Evolutionary conservation across 2,888 invertebrate genomes (phyloP).

Genomic region (Heteromyza rotundicornis): DNA sequence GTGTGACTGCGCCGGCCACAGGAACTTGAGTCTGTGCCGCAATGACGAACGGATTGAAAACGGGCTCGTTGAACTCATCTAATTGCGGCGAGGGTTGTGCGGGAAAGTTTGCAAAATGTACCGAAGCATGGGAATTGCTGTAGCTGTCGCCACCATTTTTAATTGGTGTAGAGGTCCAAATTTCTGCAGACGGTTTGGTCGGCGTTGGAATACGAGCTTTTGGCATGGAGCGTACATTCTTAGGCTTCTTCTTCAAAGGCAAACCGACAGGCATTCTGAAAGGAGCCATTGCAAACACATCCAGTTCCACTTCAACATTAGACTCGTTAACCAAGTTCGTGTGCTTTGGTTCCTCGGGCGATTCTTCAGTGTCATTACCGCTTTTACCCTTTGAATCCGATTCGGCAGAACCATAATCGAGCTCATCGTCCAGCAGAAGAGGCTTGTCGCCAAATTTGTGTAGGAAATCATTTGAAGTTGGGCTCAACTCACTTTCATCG

Average conservation of each 20-base stretch:
- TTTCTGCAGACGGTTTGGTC: constrained; percentile 41
- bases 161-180: constrained; percentile 61
- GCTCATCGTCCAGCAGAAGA: constrained; percentile 76
- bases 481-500: constrained; percentile 66
- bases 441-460: constrained; percentile 80
- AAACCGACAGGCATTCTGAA: constrained; percentile 64
- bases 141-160: constrained; percentile 33
- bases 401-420: constrained; percentile 69
- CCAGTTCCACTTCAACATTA: constrained; percentile 56
- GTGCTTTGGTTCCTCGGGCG: constrained; percentile 29
- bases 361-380: constrained; percentile 43
- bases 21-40: constrained; percentile 21
- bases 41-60: constrained; percentile 59
- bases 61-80: constrained; percentile 61
- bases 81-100: constrained; percentile 36
- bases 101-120: constrained; percentile 40
- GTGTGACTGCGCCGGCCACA: constrained; percentile 7
- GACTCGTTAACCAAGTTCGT: not conserved
- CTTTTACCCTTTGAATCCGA: constrained; percentile 43
- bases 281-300: constrained; percentile 76
- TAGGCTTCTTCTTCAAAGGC: constrained; percentile 44
- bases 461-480: constrained; percentile 67
- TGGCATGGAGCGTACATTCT: constrained; percentile 15
- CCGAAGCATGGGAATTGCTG: constrained; percentile 29
- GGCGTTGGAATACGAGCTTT: constrained; percentile 18